Evolutionary conservation across 35 echinoderm and acorn worm genomes (phyloP).

Genomic region (Lytechinus pictus): DNA sequence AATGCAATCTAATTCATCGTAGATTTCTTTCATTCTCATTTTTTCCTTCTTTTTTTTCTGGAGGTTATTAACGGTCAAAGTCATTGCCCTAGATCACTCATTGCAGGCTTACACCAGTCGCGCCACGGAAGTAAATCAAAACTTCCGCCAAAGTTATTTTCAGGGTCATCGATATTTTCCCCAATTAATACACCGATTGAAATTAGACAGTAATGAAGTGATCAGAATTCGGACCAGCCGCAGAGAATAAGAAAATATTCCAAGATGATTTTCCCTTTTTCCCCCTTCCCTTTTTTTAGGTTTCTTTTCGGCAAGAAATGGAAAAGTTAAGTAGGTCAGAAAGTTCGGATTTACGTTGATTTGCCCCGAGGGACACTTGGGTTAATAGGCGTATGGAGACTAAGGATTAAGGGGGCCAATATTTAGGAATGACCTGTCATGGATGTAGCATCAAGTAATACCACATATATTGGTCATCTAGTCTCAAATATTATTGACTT

Average conservation of each 20-base stretch:
- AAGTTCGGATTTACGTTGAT: not conserved
- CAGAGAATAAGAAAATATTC: not conserved
- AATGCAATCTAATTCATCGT: too few relatives aligned
- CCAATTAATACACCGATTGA: conserved; percentile 3
- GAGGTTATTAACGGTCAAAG: not conserved
- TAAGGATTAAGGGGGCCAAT: not conserved
- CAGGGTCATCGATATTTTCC: conserved; percentile 9
- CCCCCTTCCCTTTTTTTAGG: not conserved
- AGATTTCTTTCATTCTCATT: too few relatives aligned
- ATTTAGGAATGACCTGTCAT: conserved; percentile 2
- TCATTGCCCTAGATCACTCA: conserved; percentile 1
- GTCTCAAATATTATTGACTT: not conserved
- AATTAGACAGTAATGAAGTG: conserved; percentile 19
- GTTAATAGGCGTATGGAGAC: conserved; percentile 1
- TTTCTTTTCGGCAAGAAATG: not conserved
- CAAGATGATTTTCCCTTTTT: not conserved
- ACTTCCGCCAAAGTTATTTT: conserved; percentile 12
- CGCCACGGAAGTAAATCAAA: conserved; percentile 17
- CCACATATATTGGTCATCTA: not conserved
- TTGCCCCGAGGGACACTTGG: not conserved
- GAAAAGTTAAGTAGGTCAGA: conserved; percentile 10
- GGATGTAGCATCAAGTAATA: not conserved
- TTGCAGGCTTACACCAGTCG: not conserved
- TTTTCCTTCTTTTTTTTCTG: not conserved
- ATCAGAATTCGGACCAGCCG: not conserved